Evolutionary conservation across 2,888 invertebrate species (phyloP), one percentile per base, ranked within the genome.

Genomic region (Netelia inedita): DNA sequence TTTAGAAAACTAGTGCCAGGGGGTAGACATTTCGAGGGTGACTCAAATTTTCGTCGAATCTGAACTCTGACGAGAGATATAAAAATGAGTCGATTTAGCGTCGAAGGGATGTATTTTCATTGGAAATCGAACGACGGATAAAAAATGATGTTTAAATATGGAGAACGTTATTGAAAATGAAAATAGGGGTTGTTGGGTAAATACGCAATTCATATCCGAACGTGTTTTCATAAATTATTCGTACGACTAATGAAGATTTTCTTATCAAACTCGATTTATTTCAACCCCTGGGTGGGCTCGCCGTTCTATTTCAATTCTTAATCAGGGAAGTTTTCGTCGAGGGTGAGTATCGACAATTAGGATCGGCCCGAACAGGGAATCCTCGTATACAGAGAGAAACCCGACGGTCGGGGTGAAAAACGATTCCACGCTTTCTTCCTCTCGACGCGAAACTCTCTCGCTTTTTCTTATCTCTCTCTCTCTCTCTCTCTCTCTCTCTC

Each of bases 231-330:
- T 78, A 35, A 78, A 78, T 78, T 69, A 78, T 69, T 69, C 61
- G 5, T 61, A 10, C 8, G 19, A 61, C 50, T 61, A 63, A 71
- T 63, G 43, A 11, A 41, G 71, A 71, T 53, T 63, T 53, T 53
- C 53, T 79, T 63, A 53, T 53, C 57, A 50, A 9, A 65, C 6
- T n/a, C 14, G 35, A 9, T 55, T 11, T 46, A 10, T n/a, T n/a
- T 16, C 28, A 10, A 1, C 2, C 19, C 8, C 14, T 43, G 41
- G 21, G n/a, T 55, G 46, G 14, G 63, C 35, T 14, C 2, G n/a
- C n/a, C 16, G 57, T 55, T 14, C 43, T n/a, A 55, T 71, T 71
- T 71, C 59, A 55, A 71, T 79, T 79, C 71, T 71, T 53, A 79
- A 79, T 79, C 50, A 63, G 50, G 16, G 21, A 69, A 79, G 71